Evolutionary conservation across 2,113 vertebrate genomes (phyloP).

Genomic region (Petroica traversi): DNA sequence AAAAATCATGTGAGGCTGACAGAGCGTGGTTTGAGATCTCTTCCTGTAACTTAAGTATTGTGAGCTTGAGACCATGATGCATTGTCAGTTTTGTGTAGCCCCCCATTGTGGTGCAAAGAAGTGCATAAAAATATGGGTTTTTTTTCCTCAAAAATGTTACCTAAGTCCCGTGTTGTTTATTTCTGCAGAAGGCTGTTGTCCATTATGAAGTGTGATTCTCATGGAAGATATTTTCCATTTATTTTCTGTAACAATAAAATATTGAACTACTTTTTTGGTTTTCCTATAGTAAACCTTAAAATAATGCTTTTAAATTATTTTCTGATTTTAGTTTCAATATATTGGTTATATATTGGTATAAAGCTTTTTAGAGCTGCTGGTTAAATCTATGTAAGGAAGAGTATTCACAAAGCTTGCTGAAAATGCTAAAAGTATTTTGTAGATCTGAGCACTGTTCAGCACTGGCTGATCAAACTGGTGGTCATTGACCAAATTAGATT

Average conservation of each 20-base stretch:
- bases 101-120: not conserved
- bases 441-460: not conserved
- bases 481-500: not conserved
- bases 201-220: not conserved
- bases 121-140: not conserved
- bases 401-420: not conserved
- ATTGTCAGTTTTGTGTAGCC: not conserved
- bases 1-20: not conserved
- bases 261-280: not conserved
- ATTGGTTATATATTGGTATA: not conserved
- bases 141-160: not conserved
- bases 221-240: not conserved
- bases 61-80: not conserved
- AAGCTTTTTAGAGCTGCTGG: not conserved
- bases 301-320: not conserved
- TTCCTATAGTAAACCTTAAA: not conserved
- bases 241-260: not conserved
- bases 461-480: not conserved
- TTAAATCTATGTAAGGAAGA: not conserved
- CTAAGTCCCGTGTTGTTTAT: not conserved
- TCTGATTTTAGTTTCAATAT: not conserved
- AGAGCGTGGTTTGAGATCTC: not conserved
- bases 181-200: not conserved
- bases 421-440: not conserved
- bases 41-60: not conserved